Evolutionary conservation across 2,888 invertebrate genomes (phyloP).

Genomic region (Cryptophagus acutangulus): DNA sequence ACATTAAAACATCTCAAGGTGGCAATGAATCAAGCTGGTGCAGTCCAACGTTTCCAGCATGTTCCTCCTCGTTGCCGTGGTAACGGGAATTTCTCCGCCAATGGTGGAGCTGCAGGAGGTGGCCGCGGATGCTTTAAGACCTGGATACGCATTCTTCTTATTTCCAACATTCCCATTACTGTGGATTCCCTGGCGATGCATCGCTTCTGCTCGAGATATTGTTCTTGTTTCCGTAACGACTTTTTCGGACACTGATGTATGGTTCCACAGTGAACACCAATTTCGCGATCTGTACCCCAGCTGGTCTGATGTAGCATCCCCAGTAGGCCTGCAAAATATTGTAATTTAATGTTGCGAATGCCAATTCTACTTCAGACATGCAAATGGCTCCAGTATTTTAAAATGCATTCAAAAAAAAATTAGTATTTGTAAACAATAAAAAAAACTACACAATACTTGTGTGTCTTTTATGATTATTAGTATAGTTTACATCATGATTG

Average conservation of each 20-base stretch:
- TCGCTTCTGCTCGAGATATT: constrained; percentile 43
- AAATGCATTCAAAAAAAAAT: too few relatives aligned
- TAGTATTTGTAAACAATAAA: too few relatives aligned
- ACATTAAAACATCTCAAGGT: constrained; percentile 51
- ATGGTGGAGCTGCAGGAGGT: constrained; percentile 44
- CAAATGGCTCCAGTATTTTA: too few relatives aligned
- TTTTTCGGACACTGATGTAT: constrained; percentile 43
- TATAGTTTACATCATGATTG: too few relatives aligned
- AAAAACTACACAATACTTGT: too few relatives aligned
- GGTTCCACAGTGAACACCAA: constrained; percentile 23
- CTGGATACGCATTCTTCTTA: constrained; percentile 42
- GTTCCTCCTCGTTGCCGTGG: constrained; percentile 48
- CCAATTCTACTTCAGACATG: too few relatives aligned
- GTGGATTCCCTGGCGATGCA: constrained; percentile 46
- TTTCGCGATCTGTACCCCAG: constrained; percentile 9
- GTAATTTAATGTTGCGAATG: constrained; percentile 11
- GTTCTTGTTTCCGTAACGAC: constrained; percentile 46
- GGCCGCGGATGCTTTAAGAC: constrained; percentile 46
- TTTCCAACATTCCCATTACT: constrained; percentile 44
- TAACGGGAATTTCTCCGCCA: constrained; percentile 44
- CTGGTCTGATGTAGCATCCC: constrained; percentile 10
- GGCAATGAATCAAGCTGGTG: constrained; percentile 47
- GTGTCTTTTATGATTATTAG: too few relatives aligned
- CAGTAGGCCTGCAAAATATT: constrained; percentile 12
- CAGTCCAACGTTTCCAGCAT: constrained; percentile 41